These are phyloP conservation scores for Chromoteleia sp. DNA, from an alignment of 2,888 invertebrate genomes.

Conservation along the genomic window DNA sequence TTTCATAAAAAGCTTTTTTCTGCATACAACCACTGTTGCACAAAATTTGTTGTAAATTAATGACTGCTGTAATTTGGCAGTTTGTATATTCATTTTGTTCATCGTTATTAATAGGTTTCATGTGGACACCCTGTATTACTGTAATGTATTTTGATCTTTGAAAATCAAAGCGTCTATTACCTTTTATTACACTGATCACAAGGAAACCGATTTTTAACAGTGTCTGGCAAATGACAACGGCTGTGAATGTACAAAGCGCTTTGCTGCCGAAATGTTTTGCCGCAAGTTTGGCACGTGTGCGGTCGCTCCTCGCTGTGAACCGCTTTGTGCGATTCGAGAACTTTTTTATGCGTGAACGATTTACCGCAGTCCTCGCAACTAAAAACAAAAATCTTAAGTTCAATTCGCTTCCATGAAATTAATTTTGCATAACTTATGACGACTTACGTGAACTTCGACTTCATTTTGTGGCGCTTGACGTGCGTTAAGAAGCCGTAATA, in stretches of 20 bases:
- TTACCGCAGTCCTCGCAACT: slow-evolving; percentile 86
- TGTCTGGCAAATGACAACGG: slow-evolving; percentile 86
- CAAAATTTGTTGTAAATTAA: too few relatives aligned
- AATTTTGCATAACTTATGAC: not conserved
- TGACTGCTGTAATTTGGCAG: too few relatives aligned
- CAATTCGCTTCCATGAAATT: too few relatives aligned
- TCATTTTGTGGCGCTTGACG: slow-evolving; percentile 87
- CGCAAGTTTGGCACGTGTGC: slow-evolving; percentile 86
- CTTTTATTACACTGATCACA: slow-evolving; percentile 87
- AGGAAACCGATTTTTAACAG: slow-evolving; percentile 86
- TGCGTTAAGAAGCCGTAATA: slow-evolving; percentile 88
- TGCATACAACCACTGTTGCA: too few relatives aligned
- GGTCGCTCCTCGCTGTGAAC: slow-evolving; percentile 86
- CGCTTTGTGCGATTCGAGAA: slow-evolving; percentile 85
- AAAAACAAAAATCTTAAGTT: slow-evolving; percentile 51
- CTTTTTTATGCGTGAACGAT: slow-evolving; percentile 86
- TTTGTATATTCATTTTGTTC: too few relatives aligned
- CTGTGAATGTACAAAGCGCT: slow-evolving; percentile 86
- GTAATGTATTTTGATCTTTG: too few relatives aligned
- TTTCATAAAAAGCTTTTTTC: too few relatives aligned
- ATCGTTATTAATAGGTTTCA: too few relatives aligned
- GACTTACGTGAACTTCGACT: slow-evolving; percentile 86
- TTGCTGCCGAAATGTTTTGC: slow-evolving; percentile 86
- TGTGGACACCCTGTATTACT: too few relatives aligned
- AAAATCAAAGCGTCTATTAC: too few relatives aligned